Base-by-base conservation (phyloP, 2,113 vertebrate species). In the Gymnobelideus leadbeateri region DNA sequence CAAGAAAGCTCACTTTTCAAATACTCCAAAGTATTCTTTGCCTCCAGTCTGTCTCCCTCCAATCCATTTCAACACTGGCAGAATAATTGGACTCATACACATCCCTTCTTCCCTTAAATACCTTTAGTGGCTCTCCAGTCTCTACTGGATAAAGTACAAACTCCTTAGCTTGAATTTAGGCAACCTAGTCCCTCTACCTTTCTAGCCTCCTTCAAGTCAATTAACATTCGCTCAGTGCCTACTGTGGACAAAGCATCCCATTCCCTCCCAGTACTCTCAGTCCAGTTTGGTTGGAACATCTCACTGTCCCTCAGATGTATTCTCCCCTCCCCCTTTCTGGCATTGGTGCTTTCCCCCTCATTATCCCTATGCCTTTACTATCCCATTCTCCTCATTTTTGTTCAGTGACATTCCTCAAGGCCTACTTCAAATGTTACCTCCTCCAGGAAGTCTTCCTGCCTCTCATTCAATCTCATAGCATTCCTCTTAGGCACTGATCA, bases 391-490 rank as follows among this genome's bases (percentile, higher is more conserved):
- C 68, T 43, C n/a, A 84, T 84, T 84, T 43, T 84, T 84, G 68
- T 37, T 43, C 8, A 14, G n/a, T 84, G 68, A 84, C 68, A 21
- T 21, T 37, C 6, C 68, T 84, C 68, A 43, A 84, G n/a, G 4
- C 68, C 68, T 84, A n/a, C 68, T 77, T 43, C 19, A 84, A 84
- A 84, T 43, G 19, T 43, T 43, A 84, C 68, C n/a, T 84, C n/a
- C 68, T 84, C 68, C 68, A 84, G n/a, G 68, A 84, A 84, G 68
- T 84, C 68, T 84, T 84, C n/a, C 68, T 23, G 68, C 43, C 68
- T 84, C 68, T 84, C 68, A 84, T 84, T n/a, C 43, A n/a, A 84
- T 84, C 68, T 84, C 68, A 84, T 84, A 84, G 68, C 68, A 84
- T 84, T 84, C n/a, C n/a, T 84, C n/a, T 84, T 84, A 43, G n/a